Evolutionary conservation across 2,888 invertebrate species (phyloP).

Genomic region (Myathropa florea): DNA sequence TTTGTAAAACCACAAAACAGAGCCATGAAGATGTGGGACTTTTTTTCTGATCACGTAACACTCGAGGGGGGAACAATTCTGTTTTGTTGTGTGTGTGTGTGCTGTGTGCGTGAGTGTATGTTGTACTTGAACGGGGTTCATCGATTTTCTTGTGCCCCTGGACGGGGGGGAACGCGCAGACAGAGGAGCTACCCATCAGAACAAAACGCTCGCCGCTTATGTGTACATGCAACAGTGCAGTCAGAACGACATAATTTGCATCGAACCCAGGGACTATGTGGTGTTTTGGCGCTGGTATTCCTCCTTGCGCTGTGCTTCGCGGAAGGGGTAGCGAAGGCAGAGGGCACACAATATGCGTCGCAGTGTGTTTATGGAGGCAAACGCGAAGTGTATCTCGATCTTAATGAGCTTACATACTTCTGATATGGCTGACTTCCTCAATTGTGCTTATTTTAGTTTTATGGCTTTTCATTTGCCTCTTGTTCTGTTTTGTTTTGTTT

Average conservation of each 20-base stretch:
- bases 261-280: too few relatives aligned
- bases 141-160: constrained; percentile 2
- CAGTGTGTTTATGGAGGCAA: background rate
- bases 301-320: background rate
- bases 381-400: background rate
- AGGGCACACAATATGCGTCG: background rate
- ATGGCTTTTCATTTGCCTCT: too few relatives aligned
- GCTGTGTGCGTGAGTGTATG: background rate
- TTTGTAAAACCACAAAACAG: constrained; percentile 57
- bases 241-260: background rate
- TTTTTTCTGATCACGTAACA: constrained; percentile 49
- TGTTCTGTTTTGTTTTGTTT: background rate
- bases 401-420: background rate
- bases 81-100: background rate
- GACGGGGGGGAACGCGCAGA: background rate
- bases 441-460: background rate
- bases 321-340: background rate
- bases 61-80: background rate
- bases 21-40: background rate
- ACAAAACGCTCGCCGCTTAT: background rate
- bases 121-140: constrained; percentile 14
- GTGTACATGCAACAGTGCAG: constrained; percentile 43
- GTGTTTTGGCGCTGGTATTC: background rate
- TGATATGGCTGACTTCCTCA: constrained; percentile 19
- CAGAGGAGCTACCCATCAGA: background rate